Conservation (phyloP, 2,888 invertebrate species). For the Netelia inedita region DNA sequence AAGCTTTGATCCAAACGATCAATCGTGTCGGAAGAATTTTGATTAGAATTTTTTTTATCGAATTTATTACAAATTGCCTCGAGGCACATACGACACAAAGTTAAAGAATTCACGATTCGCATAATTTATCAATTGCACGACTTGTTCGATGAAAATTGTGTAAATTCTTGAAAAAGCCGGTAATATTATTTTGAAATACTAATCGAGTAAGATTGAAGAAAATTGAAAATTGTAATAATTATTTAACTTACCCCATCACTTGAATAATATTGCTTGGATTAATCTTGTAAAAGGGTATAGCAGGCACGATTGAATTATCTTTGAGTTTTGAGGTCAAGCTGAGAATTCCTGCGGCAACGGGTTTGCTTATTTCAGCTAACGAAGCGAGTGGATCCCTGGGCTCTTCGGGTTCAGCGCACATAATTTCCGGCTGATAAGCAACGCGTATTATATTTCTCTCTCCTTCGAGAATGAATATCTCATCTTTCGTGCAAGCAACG, state of each 20-base stretch:
- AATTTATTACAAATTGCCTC: too few relatives aligned
- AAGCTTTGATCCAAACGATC: too few relatives aligned
- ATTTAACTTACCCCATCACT: slow-evolving; percentile 78
- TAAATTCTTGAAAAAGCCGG: too few relatives aligned
- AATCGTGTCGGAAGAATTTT: too few relatives aligned
- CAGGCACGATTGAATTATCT: slow-evolving; percentile 82
- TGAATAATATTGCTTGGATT: slow-evolving; percentile 80
- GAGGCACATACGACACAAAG: too few relatives aligned
- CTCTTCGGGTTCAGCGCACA: slow-evolving; percentile 64
- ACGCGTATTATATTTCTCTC: slow-evolving; percentile 92
- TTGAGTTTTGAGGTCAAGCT: slow-evolving; percentile 84
- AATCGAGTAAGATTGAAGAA: too few relatives aligned
- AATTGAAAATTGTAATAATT: too few relatives aligned
- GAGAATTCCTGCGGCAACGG: slow-evolving; percentile 80
- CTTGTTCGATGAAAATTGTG: too few relatives aligned
- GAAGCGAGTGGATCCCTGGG: slow-evolving; percentile 73
- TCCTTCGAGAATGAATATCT: slow-evolving; percentile 94
- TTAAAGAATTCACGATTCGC: too few relatives aligned
- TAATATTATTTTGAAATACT: too few relatives aligned
- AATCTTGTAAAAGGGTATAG: slow-evolving; percentile 82
- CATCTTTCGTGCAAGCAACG: slow-evolving; percentile 89
- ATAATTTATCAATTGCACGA: too few relatives aligned
- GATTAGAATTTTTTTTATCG: too few relatives aligned
- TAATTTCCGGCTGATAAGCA: slow-evolving; percentile 90
- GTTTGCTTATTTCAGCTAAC: slow-evolving; percentile 80